Base-by-base conservation (phyloP, 1,140 invertebrate species). In the Philopotamus ludificatus region DNA sequence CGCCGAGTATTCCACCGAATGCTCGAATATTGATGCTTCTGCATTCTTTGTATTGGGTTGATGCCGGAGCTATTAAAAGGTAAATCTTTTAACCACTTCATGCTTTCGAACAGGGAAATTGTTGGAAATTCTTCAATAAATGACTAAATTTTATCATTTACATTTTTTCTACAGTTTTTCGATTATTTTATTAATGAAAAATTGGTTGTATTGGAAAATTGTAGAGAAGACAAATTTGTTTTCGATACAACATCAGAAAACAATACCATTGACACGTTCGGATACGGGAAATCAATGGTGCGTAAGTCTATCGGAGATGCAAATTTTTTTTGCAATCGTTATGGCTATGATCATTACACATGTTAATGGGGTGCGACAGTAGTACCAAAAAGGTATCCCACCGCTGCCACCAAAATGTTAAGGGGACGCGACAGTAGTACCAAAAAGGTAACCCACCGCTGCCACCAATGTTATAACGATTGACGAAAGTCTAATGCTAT, bases 1-100 rank as follows among this genome's bases (percentile, higher is more conserved):
- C 7, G 20, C 16, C 34, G 3, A 2, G 1, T 8, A 20, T 57
- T 20, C 54, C 54, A 20, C 41, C 41, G n/a, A 22, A 4, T 20
- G 18, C n/a, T 1, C 20, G 28, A 39, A 21, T 57, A 10, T 18
- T 57, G n/a, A 42, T 57, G 54, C n/a, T 57, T 7, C 1, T 57
- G 23, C 4, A 42, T 21, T 57, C 54, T 21, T 1, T 57, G 1
- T 39, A 42, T 18, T 57, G 54, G 54, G 42, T 42, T 10, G 54
- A 57, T 57, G 18, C 23, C n/a, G 39, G 34, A 20, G 54, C 54
- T 2, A 28, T 21, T 20, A 3, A 39, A 10, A 42, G 54, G 54
- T 54, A 34, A 25, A 2, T 4, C 23, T 21, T 1, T 20, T 15
- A 15, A 45, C 44, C 12, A 15, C 15, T 45, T 15, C 15, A 45